Conservation (phyloP, 1,140 invertebrate species). For the Monochamus saltuarius region DNA sequence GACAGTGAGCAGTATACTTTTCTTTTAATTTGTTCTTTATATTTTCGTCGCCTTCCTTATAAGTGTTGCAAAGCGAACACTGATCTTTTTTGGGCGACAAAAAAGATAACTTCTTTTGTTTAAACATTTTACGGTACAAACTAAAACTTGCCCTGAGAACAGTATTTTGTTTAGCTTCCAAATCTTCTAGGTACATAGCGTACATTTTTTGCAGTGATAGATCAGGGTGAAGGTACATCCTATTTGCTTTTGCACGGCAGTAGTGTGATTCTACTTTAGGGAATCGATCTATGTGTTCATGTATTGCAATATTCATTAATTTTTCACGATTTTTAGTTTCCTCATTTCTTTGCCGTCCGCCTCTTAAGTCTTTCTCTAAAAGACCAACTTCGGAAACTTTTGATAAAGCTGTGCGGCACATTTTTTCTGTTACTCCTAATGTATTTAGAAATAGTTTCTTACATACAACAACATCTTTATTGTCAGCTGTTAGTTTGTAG, state of each 20-base stretch:
- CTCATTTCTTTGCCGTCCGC: not conserved
- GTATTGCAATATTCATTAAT: not conserved
- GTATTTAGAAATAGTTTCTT: constrained; percentile 12
- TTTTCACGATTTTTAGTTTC: constrained; percentile 1
- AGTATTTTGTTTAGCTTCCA: not conserved
- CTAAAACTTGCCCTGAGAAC: too few relatives aligned
- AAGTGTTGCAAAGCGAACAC: too few relatives aligned
- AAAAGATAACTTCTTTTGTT: too few relatives aligned
- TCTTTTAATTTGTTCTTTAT: too few relatives aligned
- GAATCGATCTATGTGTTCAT: constrained; percentile 11
- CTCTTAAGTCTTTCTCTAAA: constrained; percentile 1
- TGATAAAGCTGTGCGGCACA: constrained; percentile 53
- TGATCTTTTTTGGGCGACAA: too few relatives aligned
- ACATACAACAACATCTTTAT: constrained; percentile 2
- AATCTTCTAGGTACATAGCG: not conserved
- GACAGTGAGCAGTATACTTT: too few relatives aligned
- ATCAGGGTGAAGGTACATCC: constrained; percentile 6
- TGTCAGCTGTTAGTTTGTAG: too few relatives aligned
- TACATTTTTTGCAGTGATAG: constrained; percentile 13
- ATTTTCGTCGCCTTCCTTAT: too few relatives aligned
- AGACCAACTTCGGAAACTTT: constrained; percentile 6
- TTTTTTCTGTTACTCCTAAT: constrained; percentile 4
- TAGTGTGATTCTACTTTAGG: constrained; percentile 14
- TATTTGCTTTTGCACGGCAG: not conserved
- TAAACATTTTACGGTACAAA: too few relatives aligned